These are phyloP conservation scores for Cyclina sinensis DNA, from an alignment of 1,140 invertebrate species.

Conservation along the genomic window DNA sequence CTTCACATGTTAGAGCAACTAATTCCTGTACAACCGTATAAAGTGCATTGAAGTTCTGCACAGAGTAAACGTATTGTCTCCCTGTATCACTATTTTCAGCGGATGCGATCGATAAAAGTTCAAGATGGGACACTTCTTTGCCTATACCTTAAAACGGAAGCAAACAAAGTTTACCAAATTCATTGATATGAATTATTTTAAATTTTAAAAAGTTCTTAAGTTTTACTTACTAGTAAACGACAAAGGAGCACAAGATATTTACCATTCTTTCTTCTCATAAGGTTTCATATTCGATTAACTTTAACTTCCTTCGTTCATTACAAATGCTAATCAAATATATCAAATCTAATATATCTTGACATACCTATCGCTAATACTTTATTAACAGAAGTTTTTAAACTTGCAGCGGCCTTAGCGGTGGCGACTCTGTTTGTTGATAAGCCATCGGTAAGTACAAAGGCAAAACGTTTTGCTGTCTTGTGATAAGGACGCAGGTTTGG, in stretches of 20 bases:
- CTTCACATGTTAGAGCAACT: slow-evolving; percentile 15
- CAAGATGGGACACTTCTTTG: slow-evolving; percentile 7
- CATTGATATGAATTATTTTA: no score
- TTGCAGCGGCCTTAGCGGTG: background rate
- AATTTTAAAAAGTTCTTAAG: no score
- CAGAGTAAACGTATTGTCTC: slow-evolving; percentile 22
- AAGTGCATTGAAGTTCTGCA: slow-evolving; percentile 32
- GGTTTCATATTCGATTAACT: no score
- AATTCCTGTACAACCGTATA: slow-evolving; percentile 11
- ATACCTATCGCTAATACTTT: slow-evolving; percentile 45
- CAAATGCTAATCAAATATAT: no score
- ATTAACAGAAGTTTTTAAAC: background rate
- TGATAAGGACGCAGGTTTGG: background rate
- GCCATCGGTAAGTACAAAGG: slow-evolving; percentile 38
- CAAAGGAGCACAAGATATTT: no score
- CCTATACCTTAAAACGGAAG: background rate
- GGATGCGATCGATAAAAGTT: slow-evolving; percentile 37
- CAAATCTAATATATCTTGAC: no score
- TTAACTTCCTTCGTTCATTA: no score
- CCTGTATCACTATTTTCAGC: background rate
- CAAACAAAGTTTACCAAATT: no score
- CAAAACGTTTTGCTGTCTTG: background rate
- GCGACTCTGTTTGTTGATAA: slow-evolving; percentile 1
- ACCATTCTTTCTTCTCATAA: no score
- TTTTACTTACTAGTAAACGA: no score